These are phyloP conservation scores for Malurus cyaneus DNA, from an alignment of 2,113 vertebrate genomes.

Conservation along the genomic window DNA sequence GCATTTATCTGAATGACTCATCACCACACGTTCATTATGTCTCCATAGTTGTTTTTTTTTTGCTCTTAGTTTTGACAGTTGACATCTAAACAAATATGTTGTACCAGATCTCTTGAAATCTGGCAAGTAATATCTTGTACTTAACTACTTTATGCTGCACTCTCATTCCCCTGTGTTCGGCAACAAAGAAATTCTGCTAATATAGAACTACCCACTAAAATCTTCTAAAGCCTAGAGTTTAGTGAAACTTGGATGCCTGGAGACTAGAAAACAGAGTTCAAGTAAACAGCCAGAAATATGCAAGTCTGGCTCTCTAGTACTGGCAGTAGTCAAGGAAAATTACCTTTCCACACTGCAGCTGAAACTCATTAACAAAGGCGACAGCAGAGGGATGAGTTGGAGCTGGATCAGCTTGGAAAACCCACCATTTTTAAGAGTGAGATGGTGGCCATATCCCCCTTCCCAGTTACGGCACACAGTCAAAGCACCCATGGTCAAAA, in stretches of 20 bases:
- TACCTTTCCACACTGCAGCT: constrained; percentile 60
- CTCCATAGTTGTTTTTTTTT: neutral
- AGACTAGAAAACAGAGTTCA: constrained; percentile 51
- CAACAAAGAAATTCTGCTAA: neutral
- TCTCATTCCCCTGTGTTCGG: neutral
- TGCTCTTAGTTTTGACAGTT: neutral
- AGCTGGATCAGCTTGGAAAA: constrained; percentile 23
- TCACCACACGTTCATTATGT: neutral
- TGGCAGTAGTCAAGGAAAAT: constrained; percentile 63
- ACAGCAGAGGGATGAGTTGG: constrained; percentile 41
- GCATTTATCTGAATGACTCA: neutral
- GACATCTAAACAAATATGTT: neutral
- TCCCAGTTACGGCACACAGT: neutral
- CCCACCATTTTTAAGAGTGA: neutral
- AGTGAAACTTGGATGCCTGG: constrained; percentile 23
- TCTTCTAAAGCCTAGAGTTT: neutral
- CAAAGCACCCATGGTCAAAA: neutral
- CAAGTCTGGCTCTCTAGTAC: constrained; percentile 24
- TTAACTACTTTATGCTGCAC: neutral
- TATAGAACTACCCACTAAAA: neutral
- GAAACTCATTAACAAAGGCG: constrained; percentile 37
- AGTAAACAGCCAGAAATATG: constrained; percentile 60
- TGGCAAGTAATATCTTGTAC: neutral
- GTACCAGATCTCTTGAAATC: constrained; percentile 5
- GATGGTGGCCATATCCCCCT: neutral